Evolutionary conservation across 1,140 invertebrate species (phyloP), one percentile per base, ranked within the genome.

Genomic region (Scaptodrosophila lebanonensis): DNA sequence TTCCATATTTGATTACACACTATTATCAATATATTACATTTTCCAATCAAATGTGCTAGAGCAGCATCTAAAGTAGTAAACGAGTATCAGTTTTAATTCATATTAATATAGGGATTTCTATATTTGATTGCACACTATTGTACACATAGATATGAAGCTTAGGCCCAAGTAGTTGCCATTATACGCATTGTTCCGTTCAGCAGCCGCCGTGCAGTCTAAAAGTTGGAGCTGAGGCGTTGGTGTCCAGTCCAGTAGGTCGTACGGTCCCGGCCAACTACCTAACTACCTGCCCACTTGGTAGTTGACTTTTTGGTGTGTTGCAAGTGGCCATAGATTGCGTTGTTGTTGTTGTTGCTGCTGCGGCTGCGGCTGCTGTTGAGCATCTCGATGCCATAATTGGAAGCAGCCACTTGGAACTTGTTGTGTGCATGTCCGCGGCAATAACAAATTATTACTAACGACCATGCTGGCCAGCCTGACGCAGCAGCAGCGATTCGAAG

Each of bases 331-430:
- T n/a, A n/a, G n/a, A n/a, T n/a, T n/a, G n/a, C n/a, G n/a, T n/a
- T n/a, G n/a, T n/a, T n/a, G n/a, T n/a, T n/a, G n/a, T n/a, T n/a
- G n/a, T n/a, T n/a, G n/a, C n/a, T n/a, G n/a, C n/a, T 25, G 22
- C 3, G 22, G 8, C 22, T 25, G 22, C 22, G 3, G 8, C 22
- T 25, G 22, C 22, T 4, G 3, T 4, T 3, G 22, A 25, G 49
- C 67, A 72, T 69, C 73, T 77, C 72, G 73, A 79, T 51, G 52
- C 73, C 73, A 77, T 77, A 77, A 77, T 79, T 77, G 73, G 73
- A 79, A 73, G 73, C 68, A 77, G 68, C 72, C 73, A 52, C 59
- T 47, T 63, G 73, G 73, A 77, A 77, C 73, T 77, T 66, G 73
- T 77, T 79, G 68, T 40, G 66, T n/a, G n/a, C n/a, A n/a, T n/a